A percentile compares a stretch with the other conserved stretches of the same genome.
These are phyloP conservation scores for Ranitomeya variabilis DNA, from an alignment of 2,113 vertebrate genomes.

Conservation along the genomic window DNA sequence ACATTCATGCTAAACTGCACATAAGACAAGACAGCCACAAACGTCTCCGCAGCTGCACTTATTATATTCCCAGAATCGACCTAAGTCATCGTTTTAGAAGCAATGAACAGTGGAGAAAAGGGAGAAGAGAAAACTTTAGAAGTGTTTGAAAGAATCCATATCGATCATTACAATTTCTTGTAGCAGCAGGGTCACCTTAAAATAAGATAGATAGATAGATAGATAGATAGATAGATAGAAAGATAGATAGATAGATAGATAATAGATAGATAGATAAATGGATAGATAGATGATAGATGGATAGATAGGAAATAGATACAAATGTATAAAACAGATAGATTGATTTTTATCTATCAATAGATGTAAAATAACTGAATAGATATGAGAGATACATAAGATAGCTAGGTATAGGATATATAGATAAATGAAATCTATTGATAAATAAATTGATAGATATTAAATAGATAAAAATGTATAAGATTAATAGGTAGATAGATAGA, in stretches of 20 bases:
- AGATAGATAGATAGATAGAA: background rate
- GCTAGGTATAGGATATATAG: no score
- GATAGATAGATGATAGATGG: constrained; percentile 1
- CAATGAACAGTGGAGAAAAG: background rate
- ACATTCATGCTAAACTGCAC: background rate
- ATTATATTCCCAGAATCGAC: background rate
- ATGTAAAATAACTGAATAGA: no score
- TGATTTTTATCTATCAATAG: no score
- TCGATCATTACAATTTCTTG: no score
- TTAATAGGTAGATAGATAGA: no score
- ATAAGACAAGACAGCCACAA: background rate
- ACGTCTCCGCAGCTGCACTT: background rate
- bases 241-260: constrained; percentile 3
- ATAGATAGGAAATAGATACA: background rate
- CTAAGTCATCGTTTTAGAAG: background rate
- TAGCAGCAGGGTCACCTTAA: background rate
- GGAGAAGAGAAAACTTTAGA: background rate
- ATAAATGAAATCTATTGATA: no score
- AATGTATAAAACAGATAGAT: no score
- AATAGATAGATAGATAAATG: background rate
- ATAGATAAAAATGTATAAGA: no score
- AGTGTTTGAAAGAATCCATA: background rate
- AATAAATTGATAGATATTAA: background rate
- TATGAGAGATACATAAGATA: no score
- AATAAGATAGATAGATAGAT: background rate